phyloP scores from a whole-genome alignment of 2,113 vertebrate genomes.

The Epinephelus moara region DNA sequence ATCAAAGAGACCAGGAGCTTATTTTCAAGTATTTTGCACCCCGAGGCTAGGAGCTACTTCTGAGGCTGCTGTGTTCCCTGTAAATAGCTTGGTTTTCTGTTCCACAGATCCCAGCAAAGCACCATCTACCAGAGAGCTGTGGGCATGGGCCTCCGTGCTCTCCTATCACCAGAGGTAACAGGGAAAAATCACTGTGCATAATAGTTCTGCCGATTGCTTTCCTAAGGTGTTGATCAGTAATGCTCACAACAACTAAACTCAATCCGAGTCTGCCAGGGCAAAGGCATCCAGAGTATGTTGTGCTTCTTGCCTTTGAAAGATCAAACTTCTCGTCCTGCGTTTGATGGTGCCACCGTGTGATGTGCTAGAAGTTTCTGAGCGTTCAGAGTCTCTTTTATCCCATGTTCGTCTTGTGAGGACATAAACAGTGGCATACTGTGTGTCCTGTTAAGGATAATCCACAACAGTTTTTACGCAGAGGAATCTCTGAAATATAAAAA shows the following conservation, averaged over 20 bases:
- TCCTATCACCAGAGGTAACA: constrained; percentile 74
- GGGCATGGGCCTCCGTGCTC: constrained; percentile 64
- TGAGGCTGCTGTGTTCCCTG: constrained; percentile 79
- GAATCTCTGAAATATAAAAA: too few relatives aligned
- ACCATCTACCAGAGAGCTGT: constrained; percentile 66
- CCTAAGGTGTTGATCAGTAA: constrained; percentile 80
- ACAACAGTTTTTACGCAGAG: neutral
- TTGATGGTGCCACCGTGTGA: constrained; percentile 63
- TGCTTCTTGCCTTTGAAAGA: constrained; percentile 72
- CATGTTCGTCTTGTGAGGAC: constrained; percentile 25
- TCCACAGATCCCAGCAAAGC: constrained; percentile 74
- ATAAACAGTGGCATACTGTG: constrained; percentile 18
- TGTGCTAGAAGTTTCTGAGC: constrained; percentile 48
- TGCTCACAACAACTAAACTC: constrained; percentile 74
- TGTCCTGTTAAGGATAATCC: neutral
- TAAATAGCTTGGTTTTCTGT: constrained; percentile 85
- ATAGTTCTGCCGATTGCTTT: constrained; percentile 82
- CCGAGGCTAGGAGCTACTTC: constrained; percentile 80
- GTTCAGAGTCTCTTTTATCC: constrained; percentile 41
- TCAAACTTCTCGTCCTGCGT: constrained; percentile 65
- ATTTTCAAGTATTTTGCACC: constrained; percentile 86
- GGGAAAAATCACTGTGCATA: constrained; percentile 77
- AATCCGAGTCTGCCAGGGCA: constrained; percentile 51
- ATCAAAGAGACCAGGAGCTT: constrained; percentile 86
- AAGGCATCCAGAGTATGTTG: constrained; percentile 51